A percentile compares a stretch with the other conserved stretches of the same genome.
These are phyloP conservation scores for Muscicapa comitata DNA, from an alignment of 2,797 vertebrate genomes.

Conservation along the genomic window DNA sequence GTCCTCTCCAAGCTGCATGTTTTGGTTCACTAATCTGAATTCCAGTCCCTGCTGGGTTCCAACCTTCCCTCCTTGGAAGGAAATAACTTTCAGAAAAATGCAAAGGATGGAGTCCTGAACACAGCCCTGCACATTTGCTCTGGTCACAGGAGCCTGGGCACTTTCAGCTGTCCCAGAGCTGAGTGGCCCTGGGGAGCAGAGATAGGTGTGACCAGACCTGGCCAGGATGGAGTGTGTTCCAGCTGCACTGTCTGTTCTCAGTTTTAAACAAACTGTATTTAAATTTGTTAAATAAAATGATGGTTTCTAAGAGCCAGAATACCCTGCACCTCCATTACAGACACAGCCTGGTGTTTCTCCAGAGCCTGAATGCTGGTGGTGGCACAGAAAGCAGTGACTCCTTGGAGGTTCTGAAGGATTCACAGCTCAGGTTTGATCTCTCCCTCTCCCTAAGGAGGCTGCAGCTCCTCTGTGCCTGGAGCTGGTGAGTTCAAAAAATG, in stretches of 20 bases:
- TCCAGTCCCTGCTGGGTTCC: conserved; percentile 34
- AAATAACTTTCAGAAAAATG: background rate
- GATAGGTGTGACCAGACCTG: background rate
- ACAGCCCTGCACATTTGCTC: background rate
- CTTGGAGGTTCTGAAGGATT: background rate
- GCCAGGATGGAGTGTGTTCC: background rate
- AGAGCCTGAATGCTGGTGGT: background rate
- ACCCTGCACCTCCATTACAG: background rate
- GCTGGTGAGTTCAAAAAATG: background rate
- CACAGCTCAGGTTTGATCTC: background rate
- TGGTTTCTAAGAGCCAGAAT: conserved; percentile 74
- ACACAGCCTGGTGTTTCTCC: background rate
- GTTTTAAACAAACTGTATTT: conserved; percentile 76
- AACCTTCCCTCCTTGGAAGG: conserved; percentile 23
- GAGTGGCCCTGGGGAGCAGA: background rate
- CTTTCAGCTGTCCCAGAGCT: background rate
- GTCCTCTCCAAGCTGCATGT: conserved; percentile 66
- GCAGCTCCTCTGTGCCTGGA: conserved; percentile 5
- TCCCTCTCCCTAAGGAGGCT: background rate
- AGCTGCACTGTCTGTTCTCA: conserved; percentile 60
- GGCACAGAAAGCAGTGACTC: background rate
- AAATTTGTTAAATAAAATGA: conserved; percentile 74
- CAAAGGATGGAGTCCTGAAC: background rate
- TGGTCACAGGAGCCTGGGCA: background rate
- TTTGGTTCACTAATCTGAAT: conserved; percentile 47